Evolutionary conservation across 2,113 vertebrate species (phyloP).

Genomic region (Scytalopus superciliaris): DNA sequence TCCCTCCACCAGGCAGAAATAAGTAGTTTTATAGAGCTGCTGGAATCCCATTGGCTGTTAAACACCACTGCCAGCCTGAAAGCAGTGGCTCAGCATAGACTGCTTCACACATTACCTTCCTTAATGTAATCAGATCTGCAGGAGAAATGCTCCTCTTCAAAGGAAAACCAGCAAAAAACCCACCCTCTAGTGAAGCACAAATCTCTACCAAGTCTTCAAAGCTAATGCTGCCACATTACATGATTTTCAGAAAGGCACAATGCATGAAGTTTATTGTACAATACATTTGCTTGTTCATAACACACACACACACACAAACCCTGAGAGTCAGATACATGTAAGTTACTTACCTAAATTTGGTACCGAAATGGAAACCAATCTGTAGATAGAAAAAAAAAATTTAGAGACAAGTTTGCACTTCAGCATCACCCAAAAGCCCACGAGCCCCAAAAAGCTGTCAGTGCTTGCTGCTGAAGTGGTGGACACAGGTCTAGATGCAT

Average conservation of each 20-base stretch:
- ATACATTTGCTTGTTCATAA: neutral
- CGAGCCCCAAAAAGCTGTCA: neutral
- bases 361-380: constrained; percentile 61
- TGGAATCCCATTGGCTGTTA: fast-evolving
- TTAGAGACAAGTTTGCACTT: neutral
- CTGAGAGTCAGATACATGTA: neutral
- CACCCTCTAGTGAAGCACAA: neutral
- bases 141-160: neutral
- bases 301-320: neutral
- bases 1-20: neutral
- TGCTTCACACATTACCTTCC: fast-evolving
- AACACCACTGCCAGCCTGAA: neutral
- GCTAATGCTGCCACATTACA: neutral
- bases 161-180: neutral
- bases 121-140: neutral
- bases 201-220: neutral
- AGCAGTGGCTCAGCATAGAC: neutral
- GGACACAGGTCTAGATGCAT: neutral
- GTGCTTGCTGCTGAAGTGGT: neutral
- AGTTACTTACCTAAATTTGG: constrained; percentile 73
- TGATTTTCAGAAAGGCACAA: neutral
- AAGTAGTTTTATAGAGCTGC: neutral
- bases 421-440: neutral
- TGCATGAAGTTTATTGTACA: no score
- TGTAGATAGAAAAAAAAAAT: constrained; percentile 45